Evolutionary conservation across 2,113 vertebrate species (phyloP).

Genomic region (Callopanchax toddi): DNA sequence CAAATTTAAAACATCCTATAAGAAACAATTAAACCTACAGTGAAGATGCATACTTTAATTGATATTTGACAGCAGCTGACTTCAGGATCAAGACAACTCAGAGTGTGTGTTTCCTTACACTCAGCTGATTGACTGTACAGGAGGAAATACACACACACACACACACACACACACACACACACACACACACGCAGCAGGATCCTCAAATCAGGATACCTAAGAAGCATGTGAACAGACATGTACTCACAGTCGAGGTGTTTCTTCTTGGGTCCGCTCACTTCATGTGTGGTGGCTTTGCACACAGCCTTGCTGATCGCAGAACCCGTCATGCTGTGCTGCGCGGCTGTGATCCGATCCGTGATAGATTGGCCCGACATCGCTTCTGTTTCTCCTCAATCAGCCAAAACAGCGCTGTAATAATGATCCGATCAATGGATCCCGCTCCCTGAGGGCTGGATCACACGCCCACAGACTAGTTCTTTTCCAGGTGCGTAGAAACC

Average conservation of each 20-base stretch:
- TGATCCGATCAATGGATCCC: constrained; percentile 54
- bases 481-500: constrained; percentile 29
- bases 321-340: constrained; percentile 90
- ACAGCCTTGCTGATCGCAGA: constrained; percentile 88
- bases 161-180: too few species aligned
- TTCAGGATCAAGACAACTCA: too few species aligned
- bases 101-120: too few species aligned
- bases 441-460: constrained; percentile 11
- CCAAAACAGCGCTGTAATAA: constrained; percentile 50
- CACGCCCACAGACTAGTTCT: background rate
- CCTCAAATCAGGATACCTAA: too few species aligned
- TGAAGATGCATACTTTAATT: too few species aligned
- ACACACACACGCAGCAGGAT: too few species aligned
- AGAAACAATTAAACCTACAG: too few species aligned
- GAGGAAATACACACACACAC: too few species aligned
- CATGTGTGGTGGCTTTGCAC: constrained; percentile 90
- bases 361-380: constrained; percentile 89
- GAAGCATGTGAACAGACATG: too few species aligned
- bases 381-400: constrained; percentile 21
- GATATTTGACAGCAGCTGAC: too few species aligned
- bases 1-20: too few species aligned
- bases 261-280: constrained; percentile 91
- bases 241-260: constrained; percentile 92
- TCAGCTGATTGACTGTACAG: too few species aligned
- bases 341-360: constrained; percentile 88